phyloP scores from a whole-genome alignment of 2,888 invertebrate species.

The Caenorhabditis becei region DNA sequence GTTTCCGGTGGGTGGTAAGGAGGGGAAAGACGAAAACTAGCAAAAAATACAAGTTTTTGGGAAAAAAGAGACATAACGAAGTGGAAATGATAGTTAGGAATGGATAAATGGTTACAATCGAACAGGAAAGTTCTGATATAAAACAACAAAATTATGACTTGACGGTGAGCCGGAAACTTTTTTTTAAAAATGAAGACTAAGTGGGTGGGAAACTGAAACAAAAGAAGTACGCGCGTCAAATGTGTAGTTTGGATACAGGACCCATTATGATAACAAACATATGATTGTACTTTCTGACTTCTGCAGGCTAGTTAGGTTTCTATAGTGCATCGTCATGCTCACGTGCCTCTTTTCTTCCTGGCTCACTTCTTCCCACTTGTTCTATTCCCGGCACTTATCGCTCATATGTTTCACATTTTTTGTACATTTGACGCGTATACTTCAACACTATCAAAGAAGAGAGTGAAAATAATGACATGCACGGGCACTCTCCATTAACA shows the following conservation, averaged over 20 bases:
- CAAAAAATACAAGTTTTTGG: constrained; percentile 1
- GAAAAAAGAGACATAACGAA: constrained; percentile 3
- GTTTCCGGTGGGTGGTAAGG: background rate
- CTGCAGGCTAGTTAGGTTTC: constrained; percentile 20
- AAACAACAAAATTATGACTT: background rate
- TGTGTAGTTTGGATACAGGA: constrained; percentile 37
- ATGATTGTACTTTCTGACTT: constrained; percentile 55
- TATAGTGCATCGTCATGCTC: constrained; percentile 5
- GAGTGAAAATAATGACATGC: constrained; percentile 10
- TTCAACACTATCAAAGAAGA: constrained; percentile 27
- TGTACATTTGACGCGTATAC: constrained; percentile 48
- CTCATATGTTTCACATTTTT: constrained; percentile 31
- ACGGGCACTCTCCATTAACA: constrained; percentile 1
- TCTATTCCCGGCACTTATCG: constrained; percentile 19
- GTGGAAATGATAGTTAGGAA: background rate
- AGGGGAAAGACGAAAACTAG: constrained; percentile 10
- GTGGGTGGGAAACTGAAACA: background rate
- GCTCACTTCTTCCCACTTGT: constrained; percentile 6
- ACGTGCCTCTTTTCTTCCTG: constrained; percentile 10
- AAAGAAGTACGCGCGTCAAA: constrained; percentile 14
- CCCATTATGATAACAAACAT: constrained; percentile 47
- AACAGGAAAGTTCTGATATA: background rate
- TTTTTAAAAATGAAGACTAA: background rate
- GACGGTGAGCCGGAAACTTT: background rate
- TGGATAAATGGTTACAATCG: background rate